Evolutionary conservation across 2,113 vertebrate genomes (phyloP).

Genomic region (Dromas ardeola): DNA sequence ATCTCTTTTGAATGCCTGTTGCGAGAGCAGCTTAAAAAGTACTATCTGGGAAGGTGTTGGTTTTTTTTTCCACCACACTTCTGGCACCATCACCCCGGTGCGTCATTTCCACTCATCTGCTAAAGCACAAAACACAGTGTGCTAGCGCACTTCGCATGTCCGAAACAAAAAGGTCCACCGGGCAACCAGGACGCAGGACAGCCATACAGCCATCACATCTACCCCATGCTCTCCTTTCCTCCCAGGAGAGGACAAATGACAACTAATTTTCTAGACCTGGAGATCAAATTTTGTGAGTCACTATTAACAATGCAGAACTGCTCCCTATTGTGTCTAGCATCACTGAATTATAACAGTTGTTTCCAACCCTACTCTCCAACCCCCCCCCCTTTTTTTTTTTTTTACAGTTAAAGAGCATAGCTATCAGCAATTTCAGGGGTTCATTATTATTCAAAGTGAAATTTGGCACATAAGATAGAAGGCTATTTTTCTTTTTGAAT

Average conservation of each 20-base stretch:
- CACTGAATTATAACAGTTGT: neutral
- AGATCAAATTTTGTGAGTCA: neutral
- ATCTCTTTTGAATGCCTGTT: neutral
- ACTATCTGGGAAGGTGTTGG: neutral
- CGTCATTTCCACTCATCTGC: neutral
- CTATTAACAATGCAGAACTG: neutral
- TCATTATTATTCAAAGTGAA: neutral
- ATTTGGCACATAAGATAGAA: neutral
- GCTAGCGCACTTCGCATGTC: fast-evolving
- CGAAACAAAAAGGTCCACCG: fast-evolving
- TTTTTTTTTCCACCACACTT: neutral
- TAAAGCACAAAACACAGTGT: neutral
- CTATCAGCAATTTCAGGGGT: neutral
- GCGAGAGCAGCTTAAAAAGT: neutral
- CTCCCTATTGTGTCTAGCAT: neutral
- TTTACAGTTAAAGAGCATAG: neutral
- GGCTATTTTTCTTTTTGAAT: constrained; percentile 3
- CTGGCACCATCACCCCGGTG: neutral
- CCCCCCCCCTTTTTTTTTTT: fast-evolving
- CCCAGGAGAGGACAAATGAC: neutral
- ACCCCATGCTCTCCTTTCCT: neutral
- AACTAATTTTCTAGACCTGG: neutral
- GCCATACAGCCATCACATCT: neutral
- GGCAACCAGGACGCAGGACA: neutral
- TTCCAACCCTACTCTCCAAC: neutral